These are phyloP conservation scores for Oreortyx pictus DNA, from an alignment of 2,797 vertebrate species.

Conservation along the genomic window DNA sequence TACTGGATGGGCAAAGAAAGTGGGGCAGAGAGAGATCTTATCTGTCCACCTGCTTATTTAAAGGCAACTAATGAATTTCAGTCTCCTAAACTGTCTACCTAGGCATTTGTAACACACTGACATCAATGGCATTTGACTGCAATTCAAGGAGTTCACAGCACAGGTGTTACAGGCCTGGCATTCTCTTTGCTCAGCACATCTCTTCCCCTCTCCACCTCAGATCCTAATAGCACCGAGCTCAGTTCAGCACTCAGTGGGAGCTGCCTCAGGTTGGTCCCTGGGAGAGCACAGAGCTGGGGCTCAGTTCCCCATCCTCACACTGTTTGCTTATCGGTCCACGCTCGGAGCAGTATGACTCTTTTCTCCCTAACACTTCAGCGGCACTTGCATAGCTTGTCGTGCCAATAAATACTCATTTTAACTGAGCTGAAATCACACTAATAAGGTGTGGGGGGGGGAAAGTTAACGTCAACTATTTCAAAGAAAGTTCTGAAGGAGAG, in stretches of 20 bases:
- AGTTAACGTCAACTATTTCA: neutral
- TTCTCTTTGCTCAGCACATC: neutral
- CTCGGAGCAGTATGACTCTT: neutral
- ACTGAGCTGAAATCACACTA: neutral
- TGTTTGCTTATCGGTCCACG: fast-evolving
- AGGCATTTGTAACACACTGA: neutral
- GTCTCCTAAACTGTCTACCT: neutral
- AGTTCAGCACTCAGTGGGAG: neutral
- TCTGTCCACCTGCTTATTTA: constrained; percentile 43
- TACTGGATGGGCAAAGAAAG: neutral
- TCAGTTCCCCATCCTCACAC: neutral
- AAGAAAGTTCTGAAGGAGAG: neutral
- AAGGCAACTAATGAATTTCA: constrained; percentile 51
- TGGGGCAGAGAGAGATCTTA: constrained; percentile 9
- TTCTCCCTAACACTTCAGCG: neutral
- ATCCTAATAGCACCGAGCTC: neutral
- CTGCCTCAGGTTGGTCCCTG: neutral
- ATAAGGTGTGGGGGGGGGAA: neutral
- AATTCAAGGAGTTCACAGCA: constrained; percentile 35
- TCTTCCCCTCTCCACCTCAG: neutral
- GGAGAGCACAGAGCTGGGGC: neutral
- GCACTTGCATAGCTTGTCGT: neutral
- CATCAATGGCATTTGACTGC: neutral
- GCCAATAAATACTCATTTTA: neutral
- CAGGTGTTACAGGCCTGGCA: neutral